These are phyloP conservation scores for Eciton burchellii DNA, from an alignment of 1,140 invertebrate genomes.

Conservation along the genomic window DNA sequence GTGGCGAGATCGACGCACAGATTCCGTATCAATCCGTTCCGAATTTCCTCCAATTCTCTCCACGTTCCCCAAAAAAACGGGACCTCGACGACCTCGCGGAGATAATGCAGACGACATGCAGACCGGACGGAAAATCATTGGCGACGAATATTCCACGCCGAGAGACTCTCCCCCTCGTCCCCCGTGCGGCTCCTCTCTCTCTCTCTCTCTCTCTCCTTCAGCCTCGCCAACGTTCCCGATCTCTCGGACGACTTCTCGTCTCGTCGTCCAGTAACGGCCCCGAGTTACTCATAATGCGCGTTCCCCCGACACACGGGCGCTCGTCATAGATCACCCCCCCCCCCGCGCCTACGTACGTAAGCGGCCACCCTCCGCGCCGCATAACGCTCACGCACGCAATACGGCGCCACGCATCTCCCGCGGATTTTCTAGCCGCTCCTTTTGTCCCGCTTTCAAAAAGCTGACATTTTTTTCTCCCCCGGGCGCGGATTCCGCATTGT, in stretches of 20 bases:
- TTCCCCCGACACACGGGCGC: neutral
- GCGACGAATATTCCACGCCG: too few relatives aligned
- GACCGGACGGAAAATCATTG: too few relatives aligned
- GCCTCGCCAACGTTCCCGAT: neutral
- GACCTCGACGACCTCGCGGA: too few relatives aligned
- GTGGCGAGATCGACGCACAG: constrained; percentile 33
- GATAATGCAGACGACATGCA: too few relatives aligned
- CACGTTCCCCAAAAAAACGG: too few relatives aligned
- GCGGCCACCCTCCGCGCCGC: constrained; percentile 1
- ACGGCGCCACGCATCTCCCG: constrained; percentile 50
- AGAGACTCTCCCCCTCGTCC: too few relatives aligned
- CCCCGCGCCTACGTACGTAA: neutral
- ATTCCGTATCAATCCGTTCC: constrained; percentile 35
- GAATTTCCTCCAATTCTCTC: constrained; percentile 21
- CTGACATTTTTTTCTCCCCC: constrained; percentile 57
- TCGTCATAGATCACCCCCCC: constrained; percentile 40
- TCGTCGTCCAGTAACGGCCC: constrained; percentile 21
- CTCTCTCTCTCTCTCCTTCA: neutral
- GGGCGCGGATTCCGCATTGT: constrained; percentile 55
- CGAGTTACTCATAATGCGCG: constrained; percentile 37
- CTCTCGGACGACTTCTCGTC: constrained; percentile 10
- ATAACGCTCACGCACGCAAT: constrained; percentile 50
- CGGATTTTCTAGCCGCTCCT: constrained; percentile 58
- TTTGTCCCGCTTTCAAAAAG: constrained; percentile 63
- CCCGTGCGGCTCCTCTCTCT: neutral